Base-by-base conservation (phyloP, 2,888 invertebrate genomes). In the Parapristionchus giblindavisi region DNA sequence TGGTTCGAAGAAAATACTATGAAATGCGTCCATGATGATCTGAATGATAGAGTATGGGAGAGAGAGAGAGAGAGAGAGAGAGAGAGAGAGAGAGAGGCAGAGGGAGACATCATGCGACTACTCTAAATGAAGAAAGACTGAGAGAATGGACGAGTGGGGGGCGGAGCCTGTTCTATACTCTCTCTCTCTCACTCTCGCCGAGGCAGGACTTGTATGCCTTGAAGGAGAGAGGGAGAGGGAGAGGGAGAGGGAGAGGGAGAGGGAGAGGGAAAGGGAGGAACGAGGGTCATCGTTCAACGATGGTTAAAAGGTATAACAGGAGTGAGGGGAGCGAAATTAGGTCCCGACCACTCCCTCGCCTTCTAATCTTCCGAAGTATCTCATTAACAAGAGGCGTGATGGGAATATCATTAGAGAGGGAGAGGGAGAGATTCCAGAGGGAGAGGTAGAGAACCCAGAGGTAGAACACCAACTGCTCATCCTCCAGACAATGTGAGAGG, bases 281-380 rank as follows among this genome's bases (percentile, higher is more conserved):
- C 77, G 38, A 36, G 78, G 14, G 76, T 52, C 24, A 75, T 78
- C 24, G 77, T 78, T 51, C 77, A 79, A 17, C 24, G 58, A 58
- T 21, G 11, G 27, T 11, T 11, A 58, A 24, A 17, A 11, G 11
- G n/a, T 17, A 51, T 51, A 51, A 14, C 14, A 51, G 51, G 51
- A 51, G n/a, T 17, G 17, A n/a, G 51, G n/a, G 51, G 14, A 17
- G 14, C 21, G n/a, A 51, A 51, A 51, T n/a, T n/a, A n/a, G n/a
- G n/a, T n/a, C n/a, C n/a, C n/a, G n/a, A n/a, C n/a, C n/a, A n/a
- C n/a, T n/a, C n/a, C n/a, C n/a, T n/a, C n/a, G n/a, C n/a, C n/a
- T n/a, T n/a, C n/a, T n/a, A n/a, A n/a, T n/a, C n/a, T n/a, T n/a
- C n/a, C n/a, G n/a, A n/a, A n/a, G n/a, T n/a, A n/a, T n/a, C n/a